Evolutionary conservation across 2,888 invertebrate species (phyloP).

Genomic region (Seira ritae): DNA sequence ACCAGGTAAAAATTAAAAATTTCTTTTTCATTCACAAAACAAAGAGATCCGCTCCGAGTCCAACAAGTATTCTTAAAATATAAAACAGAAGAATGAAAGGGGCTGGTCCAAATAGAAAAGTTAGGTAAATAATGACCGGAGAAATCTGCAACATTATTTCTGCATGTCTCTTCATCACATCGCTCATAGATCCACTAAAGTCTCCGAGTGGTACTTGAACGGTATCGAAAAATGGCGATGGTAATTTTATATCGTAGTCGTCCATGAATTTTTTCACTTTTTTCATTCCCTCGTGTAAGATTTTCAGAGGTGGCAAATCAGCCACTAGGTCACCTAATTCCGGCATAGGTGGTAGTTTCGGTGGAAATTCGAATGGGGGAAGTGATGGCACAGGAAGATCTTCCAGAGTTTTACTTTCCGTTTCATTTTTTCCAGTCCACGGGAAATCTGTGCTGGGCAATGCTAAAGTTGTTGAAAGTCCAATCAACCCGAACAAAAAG

Average conservation of each 20-base stretch:
- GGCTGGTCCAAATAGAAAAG: constrained; percentile 52
- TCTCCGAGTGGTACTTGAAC: constrained; percentile 27
- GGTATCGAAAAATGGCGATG: constrained; percentile 51
- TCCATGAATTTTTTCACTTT: constrained; percentile 22
- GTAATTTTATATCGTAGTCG: constrained; percentile 8
- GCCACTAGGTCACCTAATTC: background rate
- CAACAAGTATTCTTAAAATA: constrained; percentile 45
- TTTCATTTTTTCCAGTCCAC: constrained; percentile 21
- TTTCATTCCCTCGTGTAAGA: constrained; percentile 1
- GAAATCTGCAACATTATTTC: constrained; percentile 48
- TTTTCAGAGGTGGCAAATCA: constrained; percentile 21
- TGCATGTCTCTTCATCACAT: constrained; percentile 22
- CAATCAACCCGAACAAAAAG: no score
- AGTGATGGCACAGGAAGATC: background rate
- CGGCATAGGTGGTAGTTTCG: constrained; percentile 30
- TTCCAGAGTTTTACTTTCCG: constrained; percentile 35
- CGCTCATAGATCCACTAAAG: constrained; percentile 36
- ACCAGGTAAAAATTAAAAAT: constrained; percentile 81
- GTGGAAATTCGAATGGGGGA: background rate
- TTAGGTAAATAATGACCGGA: constrained; percentile 49
- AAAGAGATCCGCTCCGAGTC: constrained; percentile 38
- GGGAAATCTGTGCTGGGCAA: no score
- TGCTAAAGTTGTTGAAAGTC: no score
- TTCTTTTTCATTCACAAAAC: background rate
- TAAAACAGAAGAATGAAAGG: constrained; percentile 60